phyloP scores from a whole-genome alignment of 37 sponge, comb jelly and placozoan species.

The Beroe forskalii region DNA sequence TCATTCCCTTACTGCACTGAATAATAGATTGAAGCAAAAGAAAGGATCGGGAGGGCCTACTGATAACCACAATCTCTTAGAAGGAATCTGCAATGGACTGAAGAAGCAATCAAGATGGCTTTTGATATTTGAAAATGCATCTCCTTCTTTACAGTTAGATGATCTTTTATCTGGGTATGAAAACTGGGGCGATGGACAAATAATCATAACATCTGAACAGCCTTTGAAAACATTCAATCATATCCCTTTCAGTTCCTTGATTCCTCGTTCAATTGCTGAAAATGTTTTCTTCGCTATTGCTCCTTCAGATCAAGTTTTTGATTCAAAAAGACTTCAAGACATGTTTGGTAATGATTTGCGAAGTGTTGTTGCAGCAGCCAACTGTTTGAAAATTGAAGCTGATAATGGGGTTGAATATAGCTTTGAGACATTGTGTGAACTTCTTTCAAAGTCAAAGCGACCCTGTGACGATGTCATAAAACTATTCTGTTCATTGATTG shows the following conservation, averaged over 20 bases:
- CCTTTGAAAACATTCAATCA: not conserved
- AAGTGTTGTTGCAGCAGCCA: not conserved
- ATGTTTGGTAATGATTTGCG: slow-evolving; percentile 26
- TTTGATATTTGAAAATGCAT: slow-evolving; percentile 45
- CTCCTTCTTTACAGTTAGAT: not conserved
- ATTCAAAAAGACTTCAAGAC: slow-evolving; percentile 14
- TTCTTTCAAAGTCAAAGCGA: not conserved
- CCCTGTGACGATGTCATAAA: slow-evolving; percentile 18
- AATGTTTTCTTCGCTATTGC: slow-evolving; percentile 26
- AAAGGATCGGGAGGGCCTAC: slow-evolving; percentile 33
- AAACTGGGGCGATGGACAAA: slow-evolving; percentile 60
- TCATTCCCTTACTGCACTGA: slow-evolving; percentile 19
- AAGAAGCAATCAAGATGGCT: slow-evolving; percentile 37
- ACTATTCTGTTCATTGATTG: slow-evolving; percentile 29
- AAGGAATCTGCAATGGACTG: slow-evolving; percentile 21
- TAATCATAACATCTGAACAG: slow-evolving; percentile 20
- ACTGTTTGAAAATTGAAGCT: slow-evolving; percentile 17
- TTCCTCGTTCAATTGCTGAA: slow-evolving; percentile 25
- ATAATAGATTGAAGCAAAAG: not conserved
- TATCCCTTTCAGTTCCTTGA: slow-evolving; percentile 8
- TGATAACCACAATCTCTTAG: slow-evolving; percentile 20
- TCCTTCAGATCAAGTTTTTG: slow-evolving; percentile 37
- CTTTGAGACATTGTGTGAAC: not conserved
- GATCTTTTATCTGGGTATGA: slow-evolving; percentile 49
- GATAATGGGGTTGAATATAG: slow-evolving; percentile 8